A percentile compares a stretch with the other conserved stretches of the same genome.
Evolutionary conservation across 2,113 vertebrate genomes (phyloP).

Genomic region (Dromiciops gliroides): DNA sequence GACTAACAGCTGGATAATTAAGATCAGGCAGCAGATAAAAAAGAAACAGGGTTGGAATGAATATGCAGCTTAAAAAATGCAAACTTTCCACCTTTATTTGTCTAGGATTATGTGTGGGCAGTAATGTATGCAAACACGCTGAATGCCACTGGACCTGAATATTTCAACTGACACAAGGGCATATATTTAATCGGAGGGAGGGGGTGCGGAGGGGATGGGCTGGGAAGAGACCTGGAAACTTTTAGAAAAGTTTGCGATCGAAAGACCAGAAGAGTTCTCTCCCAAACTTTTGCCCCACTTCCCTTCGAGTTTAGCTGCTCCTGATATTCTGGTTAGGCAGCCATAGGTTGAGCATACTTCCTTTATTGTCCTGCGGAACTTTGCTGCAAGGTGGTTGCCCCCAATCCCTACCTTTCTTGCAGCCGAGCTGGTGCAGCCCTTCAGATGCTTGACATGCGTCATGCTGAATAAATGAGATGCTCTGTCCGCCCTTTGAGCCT

Average conservation of each 20-base stretch:
- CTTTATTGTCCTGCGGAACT: conserved; percentile 58
- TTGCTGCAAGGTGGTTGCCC: conserved; percentile 46
- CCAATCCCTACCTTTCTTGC: conserved; percentile 77
- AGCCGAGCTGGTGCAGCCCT: conserved; percentile 77
- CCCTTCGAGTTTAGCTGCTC: not conserved
- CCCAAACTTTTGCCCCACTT: conserved; percentile 75
- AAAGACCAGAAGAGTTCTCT: conserved; percentile 62
- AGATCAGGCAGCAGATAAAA: conserved; percentile 64
- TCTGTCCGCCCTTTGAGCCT: conserved; percentile 62
- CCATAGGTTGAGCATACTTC: not conserved
- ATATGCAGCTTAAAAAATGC: not conserved
- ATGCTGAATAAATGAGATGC: conserved; percentile 76
- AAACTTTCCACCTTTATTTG: conserved; percentile 49
- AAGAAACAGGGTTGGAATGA: conserved; percentile 44
- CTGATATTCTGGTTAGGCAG: conserved; percentile 45
- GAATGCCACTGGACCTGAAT: conserved; percentile 5
- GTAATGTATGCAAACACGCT: not conserved
- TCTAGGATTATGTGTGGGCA: conserved; percentile 32
- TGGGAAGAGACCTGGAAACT: conserved; percentile 27
- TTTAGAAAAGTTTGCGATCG: conserved; percentile 69
- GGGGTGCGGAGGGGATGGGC: not conserved
- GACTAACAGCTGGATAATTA: conserved; percentile 81
- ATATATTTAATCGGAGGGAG: not conserved
- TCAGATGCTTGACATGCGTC: conserved; percentile 81
- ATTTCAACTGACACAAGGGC: conserved; percentile 30